A percentile compares a stretch with the other conserved stretches of the same genome.
Conservation (phyloP, 2,888 invertebrate genomes). For the Anorthoa munda region DNA sequence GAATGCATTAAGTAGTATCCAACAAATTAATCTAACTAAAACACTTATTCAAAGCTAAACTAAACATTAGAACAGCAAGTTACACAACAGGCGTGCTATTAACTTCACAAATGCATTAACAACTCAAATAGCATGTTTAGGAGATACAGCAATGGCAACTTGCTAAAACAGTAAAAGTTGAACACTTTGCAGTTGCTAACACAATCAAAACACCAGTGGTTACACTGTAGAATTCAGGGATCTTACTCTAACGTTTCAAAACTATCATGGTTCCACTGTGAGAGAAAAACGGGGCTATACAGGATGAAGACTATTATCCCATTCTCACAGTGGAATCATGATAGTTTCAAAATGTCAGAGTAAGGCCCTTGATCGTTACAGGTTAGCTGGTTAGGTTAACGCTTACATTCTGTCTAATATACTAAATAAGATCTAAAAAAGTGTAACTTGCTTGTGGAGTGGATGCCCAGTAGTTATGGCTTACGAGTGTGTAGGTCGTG, state of each 20-base stretch:
- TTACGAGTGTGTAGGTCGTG: too few relatives aligned
- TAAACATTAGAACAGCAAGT: background rate
- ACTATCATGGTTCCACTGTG: too few relatives aligned
- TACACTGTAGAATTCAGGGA: background rate
- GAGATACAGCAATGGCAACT: conserved; percentile 15
- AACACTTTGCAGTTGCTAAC: conserved; percentile 28
- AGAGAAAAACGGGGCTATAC: too few relatives aligned
- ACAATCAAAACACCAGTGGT: conserved; percentile 22
- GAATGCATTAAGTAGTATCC: too few relatives aligned
- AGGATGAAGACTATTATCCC: too few relatives aligned
- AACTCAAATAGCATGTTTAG: conserved; percentile 50
- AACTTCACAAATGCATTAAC: conserved; percentile 28
- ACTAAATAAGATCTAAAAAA: background rate
- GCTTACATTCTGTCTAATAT: background rate
- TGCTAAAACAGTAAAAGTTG: conserved; percentile 23
- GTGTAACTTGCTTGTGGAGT: too few relatives aligned
- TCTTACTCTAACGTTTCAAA: too few relatives aligned
- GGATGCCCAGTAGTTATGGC: too few relatives aligned
- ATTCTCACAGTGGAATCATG: too few relatives aligned
- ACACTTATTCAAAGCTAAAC: background rate
- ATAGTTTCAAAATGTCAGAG: too few relatives aligned
- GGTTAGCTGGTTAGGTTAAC: background rate
- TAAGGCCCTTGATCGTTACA: too few relatives aligned
- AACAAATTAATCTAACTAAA: background rate
- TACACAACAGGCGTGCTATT: conserved; percentile 3